A percentile compares a stretch with the other conserved stretches of the same genome.
Conservation (phyloP, 2,888 invertebrate species). For the Melolontha melolontha region DNA sequence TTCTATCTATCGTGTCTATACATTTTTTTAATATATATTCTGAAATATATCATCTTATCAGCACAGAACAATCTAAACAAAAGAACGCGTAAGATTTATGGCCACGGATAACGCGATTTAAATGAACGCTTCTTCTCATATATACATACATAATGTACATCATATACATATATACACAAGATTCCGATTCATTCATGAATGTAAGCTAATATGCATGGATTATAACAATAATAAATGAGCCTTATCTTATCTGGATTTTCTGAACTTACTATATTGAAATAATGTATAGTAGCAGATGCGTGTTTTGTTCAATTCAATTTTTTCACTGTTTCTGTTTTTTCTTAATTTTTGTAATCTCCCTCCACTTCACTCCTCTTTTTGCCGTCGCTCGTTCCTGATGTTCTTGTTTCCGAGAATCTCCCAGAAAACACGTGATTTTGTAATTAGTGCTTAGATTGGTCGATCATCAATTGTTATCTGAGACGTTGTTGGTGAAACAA, state of each 20-base stretch:
- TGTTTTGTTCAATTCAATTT: conserved; percentile 12
- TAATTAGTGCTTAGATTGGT: conserved; percentile 8
- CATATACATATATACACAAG: too few species aligned
- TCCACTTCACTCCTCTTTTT: background rate
- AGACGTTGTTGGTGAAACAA: conserved; percentile 7
- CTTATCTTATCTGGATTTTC: conserved; percentile 21
- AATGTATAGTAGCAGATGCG: background rate
- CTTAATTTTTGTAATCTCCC: background rate
- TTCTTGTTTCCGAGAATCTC: conserved; percentile 4
- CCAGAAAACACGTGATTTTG: conserved; percentile 14
- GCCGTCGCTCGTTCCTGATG: background rate
- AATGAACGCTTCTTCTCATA: conserved; percentile 7
- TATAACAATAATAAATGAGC: conserved; percentile 20
- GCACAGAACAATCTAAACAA: conserved; percentile 31
- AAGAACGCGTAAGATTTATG: conserved; percentile 29
- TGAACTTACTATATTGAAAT: conserved; percentile 16
- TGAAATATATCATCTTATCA: conserved; percentile 23
- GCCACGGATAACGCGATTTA: conserved; percentile 23
- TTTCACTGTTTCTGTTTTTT: conserved; percentile 2
- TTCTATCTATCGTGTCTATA: background rate
- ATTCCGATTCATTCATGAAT: conserved; percentile 24
- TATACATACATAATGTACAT: too few species aligned
- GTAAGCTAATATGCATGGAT: background rate
- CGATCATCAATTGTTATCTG: background rate
- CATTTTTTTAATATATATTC: conserved; percentile 6